Conservation (phyloP, 2,888 invertebrate genomes). For the Nasonovia ribisnigri region DNA sequence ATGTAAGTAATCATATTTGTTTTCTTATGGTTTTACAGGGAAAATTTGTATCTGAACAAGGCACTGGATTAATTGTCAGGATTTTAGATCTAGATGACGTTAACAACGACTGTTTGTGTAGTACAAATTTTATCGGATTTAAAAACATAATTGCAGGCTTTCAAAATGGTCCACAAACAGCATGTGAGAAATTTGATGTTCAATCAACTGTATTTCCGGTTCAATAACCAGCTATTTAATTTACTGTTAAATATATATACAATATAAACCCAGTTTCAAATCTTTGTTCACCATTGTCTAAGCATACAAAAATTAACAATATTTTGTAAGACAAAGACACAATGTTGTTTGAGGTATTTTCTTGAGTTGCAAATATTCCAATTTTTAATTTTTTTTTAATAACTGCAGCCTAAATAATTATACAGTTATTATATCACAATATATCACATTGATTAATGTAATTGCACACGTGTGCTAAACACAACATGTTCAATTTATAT, state of each 20-base stretch:
- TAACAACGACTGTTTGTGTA: background rate
- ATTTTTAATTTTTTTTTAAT: background rate
- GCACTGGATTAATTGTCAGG: background rate
- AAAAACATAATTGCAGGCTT: background rate
- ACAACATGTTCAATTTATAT: too few species aligned
- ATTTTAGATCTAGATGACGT: background rate
- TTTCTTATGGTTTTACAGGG: background rate
- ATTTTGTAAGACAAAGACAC: background rate
- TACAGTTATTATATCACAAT: background rate
- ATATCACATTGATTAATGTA: background rate
- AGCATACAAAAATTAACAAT: background rate
- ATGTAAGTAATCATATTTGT: background rate
- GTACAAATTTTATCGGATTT: background rate
- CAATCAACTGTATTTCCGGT: accelerated
- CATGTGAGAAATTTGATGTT: background rate
- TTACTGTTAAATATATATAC: background rate
- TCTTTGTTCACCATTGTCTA: background rate
- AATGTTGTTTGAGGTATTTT: background rate
- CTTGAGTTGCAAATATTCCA: background rate
- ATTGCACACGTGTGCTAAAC: too few species aligned
- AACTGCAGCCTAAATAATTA: background rate
- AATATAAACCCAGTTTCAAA: background rate
- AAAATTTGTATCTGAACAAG: background rate
- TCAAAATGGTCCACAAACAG: background rate
- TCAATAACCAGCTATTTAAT: background rate